phyloP scores from a whole-genome alignment of 1,140 invertebrate genomes.

The Nymphalis io region DNA sequence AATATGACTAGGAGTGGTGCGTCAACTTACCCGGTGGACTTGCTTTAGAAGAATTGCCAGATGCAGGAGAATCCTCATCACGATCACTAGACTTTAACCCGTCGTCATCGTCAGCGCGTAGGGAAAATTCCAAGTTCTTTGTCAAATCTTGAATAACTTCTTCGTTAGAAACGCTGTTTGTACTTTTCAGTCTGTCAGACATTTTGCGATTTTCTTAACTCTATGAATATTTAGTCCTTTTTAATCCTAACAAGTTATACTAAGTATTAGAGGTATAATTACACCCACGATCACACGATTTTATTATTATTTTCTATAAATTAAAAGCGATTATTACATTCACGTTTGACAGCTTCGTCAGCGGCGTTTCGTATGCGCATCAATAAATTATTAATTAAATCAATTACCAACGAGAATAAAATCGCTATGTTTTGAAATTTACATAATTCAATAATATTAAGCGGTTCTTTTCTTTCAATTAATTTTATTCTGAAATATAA shows the following conservation, averaged over 20 bases:
- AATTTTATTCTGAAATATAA: too few relatives aligned
- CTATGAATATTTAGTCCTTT: not conserved
- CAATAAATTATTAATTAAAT: too few relatives aligned
- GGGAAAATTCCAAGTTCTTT: slow-evolving; percentile 62
- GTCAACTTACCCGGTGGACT: slow-evolving; percentile 37
- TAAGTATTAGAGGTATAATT: not conserved
- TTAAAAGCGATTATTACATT: not conserved
- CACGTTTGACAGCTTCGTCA: not conserved
- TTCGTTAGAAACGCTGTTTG: slow-evolving; percentile 61
- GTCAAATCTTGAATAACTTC: slow-evolving; percentile 75
- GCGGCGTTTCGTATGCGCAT: not conserved
- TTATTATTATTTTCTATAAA: not conserved
- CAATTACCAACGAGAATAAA: too few relatives aligned
- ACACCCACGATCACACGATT: not conserved
- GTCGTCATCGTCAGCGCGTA: slow-evolving; percentile 45
- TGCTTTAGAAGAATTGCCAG: slow-evolving; percentile 37
- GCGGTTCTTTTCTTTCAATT: too few relatives aligned
- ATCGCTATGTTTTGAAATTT: too few relatives aligned
- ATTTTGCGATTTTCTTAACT: slow-evolving; percentile 38
- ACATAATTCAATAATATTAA: too few relatives aligned
- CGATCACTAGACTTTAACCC: slow-evolving; percentile 48
- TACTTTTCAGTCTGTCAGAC: slow-evolving; percentile 64
- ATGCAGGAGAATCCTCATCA: slow-evolving; percentile 36
- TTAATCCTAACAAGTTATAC: not conserved
- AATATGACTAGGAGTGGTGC: not conserved